Evolutionary conservation across 2,888 invertebrate species (phyloP).

Genomic region (Lasioglossum zephyrum): DNA sequence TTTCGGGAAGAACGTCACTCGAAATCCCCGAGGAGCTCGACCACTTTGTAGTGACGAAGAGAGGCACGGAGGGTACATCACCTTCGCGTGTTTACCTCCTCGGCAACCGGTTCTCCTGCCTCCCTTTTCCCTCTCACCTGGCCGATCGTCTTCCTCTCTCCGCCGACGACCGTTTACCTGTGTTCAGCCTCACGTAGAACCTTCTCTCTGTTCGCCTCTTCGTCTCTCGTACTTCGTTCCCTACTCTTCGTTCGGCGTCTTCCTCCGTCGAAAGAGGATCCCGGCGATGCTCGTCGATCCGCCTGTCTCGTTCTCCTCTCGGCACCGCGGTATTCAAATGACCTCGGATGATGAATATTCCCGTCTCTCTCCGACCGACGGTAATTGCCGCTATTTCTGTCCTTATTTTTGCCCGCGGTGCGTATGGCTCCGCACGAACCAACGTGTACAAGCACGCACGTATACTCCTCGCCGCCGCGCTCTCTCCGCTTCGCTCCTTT

Average conservation of each 20-base stretch:
- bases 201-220: constrained; percentile 29
- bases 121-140: constrained; percentile 51
- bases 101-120: constrained; percentile 77
- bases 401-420: constrained; percentile 69
- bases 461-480: constrained; percentile 27
- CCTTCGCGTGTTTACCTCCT: constrained; percentile 83
- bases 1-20: constrained; percentile 73
- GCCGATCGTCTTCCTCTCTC: constrained; percentile 36
- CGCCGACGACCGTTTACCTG: constrained; percentile 48
- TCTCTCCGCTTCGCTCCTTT: constrained; percentile 13
- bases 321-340: constrained; percentile 75
- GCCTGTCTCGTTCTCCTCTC: constrained; percentile 57
- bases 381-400: constrained; percentile 78
- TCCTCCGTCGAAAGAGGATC: constrained; percentile 26
- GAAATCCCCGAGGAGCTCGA: constrained; percentile 66
- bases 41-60: constrained; percentile 72
- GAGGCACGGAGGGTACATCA: constrained; percentile 79
- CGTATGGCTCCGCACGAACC: constrained; percentile 56
- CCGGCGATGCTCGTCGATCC: constrained; percentile 41
- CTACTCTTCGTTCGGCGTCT: constrained; percentile 23
- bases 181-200: constrained; percentile 48
- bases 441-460: constrained; percentile 10
- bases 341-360: constrained; percentile 76
- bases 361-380: constrained; percentile 65
- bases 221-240: constrained; percentile 16